These are phyloP conservation scores for Eunapius fragilis DNA, from an alignment of 37 sponge, comb jelly and placozoan species.

Conservation along the genomic window DNA sequence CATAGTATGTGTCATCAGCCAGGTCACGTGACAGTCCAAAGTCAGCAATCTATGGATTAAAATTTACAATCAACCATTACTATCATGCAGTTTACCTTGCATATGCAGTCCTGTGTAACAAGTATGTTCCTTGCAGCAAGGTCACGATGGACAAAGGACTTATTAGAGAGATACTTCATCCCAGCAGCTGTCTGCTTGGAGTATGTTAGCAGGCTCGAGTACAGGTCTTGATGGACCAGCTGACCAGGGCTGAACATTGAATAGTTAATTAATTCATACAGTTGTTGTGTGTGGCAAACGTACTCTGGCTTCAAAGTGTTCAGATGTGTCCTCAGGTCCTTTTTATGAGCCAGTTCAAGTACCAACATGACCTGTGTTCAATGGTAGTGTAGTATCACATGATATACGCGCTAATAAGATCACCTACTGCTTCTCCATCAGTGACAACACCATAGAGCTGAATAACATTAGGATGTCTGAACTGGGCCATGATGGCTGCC, in stretches of 20 bases:
- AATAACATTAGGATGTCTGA: slow-evolving; percentile 44
- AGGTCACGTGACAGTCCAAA: slow-evolving; percentile 56
- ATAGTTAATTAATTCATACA: too few species aligned
- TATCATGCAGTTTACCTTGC: background rate
- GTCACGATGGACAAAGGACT: background rate
- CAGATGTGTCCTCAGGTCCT: slow-evolving; percentile 15
- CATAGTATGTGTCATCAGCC: slow-evolving; percentile 21
- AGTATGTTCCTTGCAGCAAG: background rate
- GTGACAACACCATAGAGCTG: slow-evolving; percentile 44
- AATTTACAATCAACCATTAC: background rate
- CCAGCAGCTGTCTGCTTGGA: background rate
- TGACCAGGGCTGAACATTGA: background rate
- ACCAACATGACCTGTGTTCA: slow-evolving; percentile 27
- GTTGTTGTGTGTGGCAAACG: background rate
- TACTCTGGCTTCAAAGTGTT: background rate
- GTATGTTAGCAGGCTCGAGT: background rate
- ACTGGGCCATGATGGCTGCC: slow-evolving; percentile 58
- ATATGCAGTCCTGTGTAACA: background rate
- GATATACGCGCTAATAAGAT: background rate
- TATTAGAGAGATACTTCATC: background rate
- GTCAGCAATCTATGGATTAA: slow-evolving; percentile 39
- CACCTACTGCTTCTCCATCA: slow-evolving; percentile 35
- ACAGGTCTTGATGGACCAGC: background rate
- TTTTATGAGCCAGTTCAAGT: slow-evolving; percentile 25
- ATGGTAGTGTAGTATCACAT: background rate